phyloP scores from a whole-genome alignment of 2,797 vertebrate genomes.

The Lates japonicus region DNA sequence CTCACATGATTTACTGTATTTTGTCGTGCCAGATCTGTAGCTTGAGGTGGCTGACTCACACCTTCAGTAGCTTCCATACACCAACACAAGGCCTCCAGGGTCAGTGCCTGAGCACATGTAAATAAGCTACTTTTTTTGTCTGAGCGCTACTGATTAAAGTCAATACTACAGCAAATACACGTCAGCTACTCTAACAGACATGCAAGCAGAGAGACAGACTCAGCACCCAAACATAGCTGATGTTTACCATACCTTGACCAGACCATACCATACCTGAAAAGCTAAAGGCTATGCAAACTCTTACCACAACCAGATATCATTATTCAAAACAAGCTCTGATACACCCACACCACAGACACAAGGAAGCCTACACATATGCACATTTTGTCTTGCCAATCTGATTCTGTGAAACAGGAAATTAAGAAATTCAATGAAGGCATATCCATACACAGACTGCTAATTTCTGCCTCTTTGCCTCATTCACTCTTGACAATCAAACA shows the following conservation, averaged over 20 bases:
- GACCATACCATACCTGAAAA: too few species aligned
- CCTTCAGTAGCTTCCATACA: conserved; percentile 18
- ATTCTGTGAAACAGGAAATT: conserved; percentile 56
- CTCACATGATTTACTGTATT: conserved; percentile 46
- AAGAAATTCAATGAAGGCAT: conserved; percentile 18
- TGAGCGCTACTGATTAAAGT: conserved; percentile 3
- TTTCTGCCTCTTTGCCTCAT: background rate
- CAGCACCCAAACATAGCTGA: conserved; percentile 9
- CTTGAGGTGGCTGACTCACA: conserved; percentile 34
- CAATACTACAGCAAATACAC: background rate
- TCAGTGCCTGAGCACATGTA: conserved; percentile 21
- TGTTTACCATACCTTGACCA: conserved; percentile 17
- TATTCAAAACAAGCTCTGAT: conserved; percentile 57
- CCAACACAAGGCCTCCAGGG: conserved; percentile 1
- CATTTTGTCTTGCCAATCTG: conserved; percentile 40
- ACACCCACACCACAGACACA: background rate
- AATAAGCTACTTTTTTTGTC: conserved; percentile 32
- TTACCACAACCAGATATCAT: conserved; percentile 12
- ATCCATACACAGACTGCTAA: background rate
- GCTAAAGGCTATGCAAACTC: conserved; percentile 49
- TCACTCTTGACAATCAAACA: conserved; percentile 1
- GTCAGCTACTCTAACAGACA: background rate
- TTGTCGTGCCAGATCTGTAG: conserved; percentile 32
- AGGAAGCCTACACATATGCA: conserved; percentile 37
- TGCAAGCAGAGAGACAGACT: background rate